Evolutionary conservation across 2,113 vertebrate genomes (phyloP), one percentile per base, ranked within the genome.

Genomic region (Microtus montanus): DNA sequence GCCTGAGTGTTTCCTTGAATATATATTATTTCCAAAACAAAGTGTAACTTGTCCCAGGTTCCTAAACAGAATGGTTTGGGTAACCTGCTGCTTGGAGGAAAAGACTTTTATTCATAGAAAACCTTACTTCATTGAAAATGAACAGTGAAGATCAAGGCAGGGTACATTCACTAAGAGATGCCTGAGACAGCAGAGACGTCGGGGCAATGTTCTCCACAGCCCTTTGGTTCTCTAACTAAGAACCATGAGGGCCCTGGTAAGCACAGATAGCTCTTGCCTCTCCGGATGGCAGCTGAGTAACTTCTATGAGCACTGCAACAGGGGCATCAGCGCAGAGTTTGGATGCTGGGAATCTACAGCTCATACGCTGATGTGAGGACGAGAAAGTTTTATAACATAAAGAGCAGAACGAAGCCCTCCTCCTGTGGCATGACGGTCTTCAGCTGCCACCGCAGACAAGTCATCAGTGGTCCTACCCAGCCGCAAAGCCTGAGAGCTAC

Each of bases 1-100:
- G 44, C 22, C 54, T 61, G 14, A 44, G 26, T 96, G 9, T 95
- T 92, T 91, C 52, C 54, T 47, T 89, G 78, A 92, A 95, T 41
- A 92, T 0, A 7, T 22, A 75, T 22, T 86, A 92, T 30, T 87
- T 94, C 28, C 7, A 63, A 86, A 87, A 41, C 41, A 64, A 86
- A 28, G 1, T 49, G 4, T 70, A 64, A 85, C 11, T 89, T 26
- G 33, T 75, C 83, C 85, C 6, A 13, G 41, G 38, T 41, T 70
- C 20, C 87, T 66, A 35, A 85, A 84, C 73, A 4, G 71, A 4
- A n/a, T n/a, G n/a, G 4, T 35, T 86, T 80, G 63, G 17, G 70
- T 47, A 87, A 64, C 22, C 64, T 87, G 61, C 19, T n/a, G 12
- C 86, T 95, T 19, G 2, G 61, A 75, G 54, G 54, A 82, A 80